Base-by-base conservation (phyloP, 2,888 invertebrate genomes). In the Galerucella calmariensis region DNA sequence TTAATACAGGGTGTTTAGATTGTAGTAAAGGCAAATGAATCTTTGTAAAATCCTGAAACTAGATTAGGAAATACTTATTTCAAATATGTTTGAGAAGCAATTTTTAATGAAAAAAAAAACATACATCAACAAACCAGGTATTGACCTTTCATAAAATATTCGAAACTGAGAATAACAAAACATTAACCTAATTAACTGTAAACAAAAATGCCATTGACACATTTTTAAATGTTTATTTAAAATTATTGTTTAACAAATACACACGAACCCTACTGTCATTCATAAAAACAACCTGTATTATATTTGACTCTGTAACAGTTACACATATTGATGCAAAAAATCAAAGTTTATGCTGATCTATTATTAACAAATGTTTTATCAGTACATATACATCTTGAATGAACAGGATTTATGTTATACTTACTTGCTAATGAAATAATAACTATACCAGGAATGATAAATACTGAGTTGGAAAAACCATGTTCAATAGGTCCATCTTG, bases 401-500 rank as follows among this genome's bases (percentile, higher is more conserved):
- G 6, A 35, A 35, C 35, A 24, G 35, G 4, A 62, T 12, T 48
- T 48, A 51, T n/a, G 67, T 85, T 20, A 46, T 58, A 78, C 90
- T 91, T 88, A 96, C 96, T 93, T 88, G 94, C 92, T 85, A 97
- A 89, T 80, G 92, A 91, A 80, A 94, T 88, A 81, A 96, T 92
- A 80, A 96, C 90, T 81, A 95, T 91, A 69, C 94, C 95, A 81
- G 97, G 96, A 82, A 96, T 85, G 82, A 96, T 93, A 87, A 97
- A 96, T 80, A 96, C 94, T 61, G 92, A 89, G 88, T 97, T 96
- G 78, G 95, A 95, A 88, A 97, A 96, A 80, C 94, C 94, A 88
- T 95, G 95, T 86, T 95, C 95, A 83, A 94, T 90, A 0, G 94
- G 94, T 9, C 94, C 94, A 82, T 94, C 94, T 75, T 93, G 91